Evolutionary conservation across 37 sponge, comb jelly and placozoan genomes (phyloP).

Genomic region (Cliona cf. orientalis): DNA sequence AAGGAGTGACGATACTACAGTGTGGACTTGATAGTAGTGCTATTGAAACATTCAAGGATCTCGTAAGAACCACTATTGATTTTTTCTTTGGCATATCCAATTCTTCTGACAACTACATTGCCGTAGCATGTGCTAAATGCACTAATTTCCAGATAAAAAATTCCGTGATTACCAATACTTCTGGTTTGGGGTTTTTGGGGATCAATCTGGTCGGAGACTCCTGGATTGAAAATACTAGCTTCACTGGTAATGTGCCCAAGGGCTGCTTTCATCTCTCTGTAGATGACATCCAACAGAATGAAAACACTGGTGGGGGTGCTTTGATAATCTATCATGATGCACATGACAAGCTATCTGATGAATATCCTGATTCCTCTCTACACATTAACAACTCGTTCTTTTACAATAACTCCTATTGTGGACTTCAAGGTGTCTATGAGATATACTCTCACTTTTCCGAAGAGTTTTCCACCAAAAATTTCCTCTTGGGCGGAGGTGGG

Average conservation of each 20-base stretch:
- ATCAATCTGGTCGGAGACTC: conserved; percentile 43
- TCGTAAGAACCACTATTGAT: neutral
- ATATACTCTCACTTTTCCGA: conserved; percentile 1
- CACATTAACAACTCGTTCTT: conserved; percentile 24
- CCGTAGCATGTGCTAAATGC: conserved; percentile 9
- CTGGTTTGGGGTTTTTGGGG: conserved; percentile 49
- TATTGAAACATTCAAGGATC: neutral
- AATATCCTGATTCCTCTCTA: neutral
- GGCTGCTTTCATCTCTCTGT: conserved; percentile 1
- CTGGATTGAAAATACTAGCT: neutral
- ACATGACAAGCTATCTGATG: neutral
- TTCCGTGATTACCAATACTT: conserved; percentile 1
- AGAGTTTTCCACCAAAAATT: neutral
- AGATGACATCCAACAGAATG: neutral
- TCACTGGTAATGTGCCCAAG: conserved; percentile 4
- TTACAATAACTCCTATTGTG: conserved; percentile 47
- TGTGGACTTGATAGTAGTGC: conserved; percentile 25
- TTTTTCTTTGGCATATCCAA: conserved; percentile 9
- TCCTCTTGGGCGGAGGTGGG: conserved; percentile 50
- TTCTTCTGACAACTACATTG: neutral
- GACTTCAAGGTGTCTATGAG: neutral
- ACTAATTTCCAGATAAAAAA: conserved; percentile 4
- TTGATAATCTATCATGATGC: conserved; percentile 35
- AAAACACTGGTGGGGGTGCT: conserved; percentile 46
- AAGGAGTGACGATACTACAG: conserved; percentile 12